phyloP scores from a whole-genome alignment of 2,888 invertebrate genomes.

The Mythimna lalbum region DNA sequence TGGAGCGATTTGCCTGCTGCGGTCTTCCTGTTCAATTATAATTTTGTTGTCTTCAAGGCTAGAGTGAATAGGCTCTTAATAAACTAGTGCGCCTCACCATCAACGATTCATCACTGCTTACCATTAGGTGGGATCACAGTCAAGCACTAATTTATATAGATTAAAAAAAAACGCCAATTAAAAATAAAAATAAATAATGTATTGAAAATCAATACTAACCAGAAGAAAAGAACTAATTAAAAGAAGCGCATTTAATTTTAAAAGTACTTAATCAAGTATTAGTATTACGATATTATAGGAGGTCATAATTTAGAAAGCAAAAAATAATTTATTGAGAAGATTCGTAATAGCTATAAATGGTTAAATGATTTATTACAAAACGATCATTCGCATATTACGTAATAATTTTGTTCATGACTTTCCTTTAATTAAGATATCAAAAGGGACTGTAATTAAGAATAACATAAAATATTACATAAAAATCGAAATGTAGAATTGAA shows the following conservation, averaged over 20 bases:
- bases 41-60: too few relatives aligned
- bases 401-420: constrained; percentile 26
- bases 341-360: constrained; percentile 18
- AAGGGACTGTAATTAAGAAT: constrained; percentile 42
- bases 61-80: too few relatives aligned
- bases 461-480: constrained; percentile 28
- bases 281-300: neutral
- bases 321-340: constrained; percentile 17
- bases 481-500: constrained; percentile 35
- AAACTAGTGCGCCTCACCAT: too few relatives aligned
- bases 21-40: too few relatives aligned
- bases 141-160: too few relatives aligned
- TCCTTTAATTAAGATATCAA: constrained; percentile 46
- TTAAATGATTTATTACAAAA: constrained; percentile 30
- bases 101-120: too few relatives aligned
- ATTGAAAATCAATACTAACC: neutral
- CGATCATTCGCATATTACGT: constrained; percentile 24
- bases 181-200: neutral
- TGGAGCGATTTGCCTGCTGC: too few relatives aligned
- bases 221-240: neutral
- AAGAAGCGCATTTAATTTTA: neutral
- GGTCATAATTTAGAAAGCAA: constrained; percentile 44
- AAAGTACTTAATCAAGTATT: constrained; percentile 1
- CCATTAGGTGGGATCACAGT: too few relatives aligned
- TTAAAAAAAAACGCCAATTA: too few relatives aligned